These are phyloP conservation scores for Staurois parvus DNA, from an alignment of 2,797 vertebrate genomes.

Conservation along the genomic window DNA sequence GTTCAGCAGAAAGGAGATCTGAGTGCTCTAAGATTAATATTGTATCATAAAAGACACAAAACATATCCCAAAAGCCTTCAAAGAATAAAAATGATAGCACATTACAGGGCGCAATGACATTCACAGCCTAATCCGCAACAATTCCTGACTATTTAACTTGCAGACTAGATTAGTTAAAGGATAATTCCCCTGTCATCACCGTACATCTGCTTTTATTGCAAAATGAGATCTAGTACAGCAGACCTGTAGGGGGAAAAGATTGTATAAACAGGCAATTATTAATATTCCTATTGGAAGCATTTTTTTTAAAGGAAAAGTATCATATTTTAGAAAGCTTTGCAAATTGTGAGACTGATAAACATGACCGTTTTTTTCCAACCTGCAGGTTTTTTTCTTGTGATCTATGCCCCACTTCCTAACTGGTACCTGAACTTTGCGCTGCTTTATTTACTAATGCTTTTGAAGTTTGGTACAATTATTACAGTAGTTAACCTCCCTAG, in stretches of 20 bases:
- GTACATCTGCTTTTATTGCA: neutral
- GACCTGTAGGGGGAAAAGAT: neutral
- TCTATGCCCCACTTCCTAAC: no score
- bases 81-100: neutral
- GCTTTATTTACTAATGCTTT: no score
- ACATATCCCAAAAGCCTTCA: neutral
- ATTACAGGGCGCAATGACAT: neutral
- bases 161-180: neutral
- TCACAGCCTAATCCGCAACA: neutral
- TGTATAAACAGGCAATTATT: neutral
- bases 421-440: no score
- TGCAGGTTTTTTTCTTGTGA: no score
- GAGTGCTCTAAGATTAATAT: neutral
- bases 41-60: slow-evolving; percentile 2
- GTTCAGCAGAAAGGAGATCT: neutral
- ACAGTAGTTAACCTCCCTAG: no score
- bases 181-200: neutral
- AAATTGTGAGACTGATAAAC: no score
- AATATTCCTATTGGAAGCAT: neutral
- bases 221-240: neutral
- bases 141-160: slow-evolving; percentile 18
- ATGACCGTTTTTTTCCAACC: no score
- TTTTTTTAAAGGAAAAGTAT: no score
- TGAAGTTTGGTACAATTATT: no score
- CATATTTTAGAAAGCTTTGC: no score